A percentile compares a stretch with the other conserved stretches of the same genome.
phyloP scores from a whole-genome alignment of 1,140 invertebrate genomes.

The Holotrichia oblita region DNA sequence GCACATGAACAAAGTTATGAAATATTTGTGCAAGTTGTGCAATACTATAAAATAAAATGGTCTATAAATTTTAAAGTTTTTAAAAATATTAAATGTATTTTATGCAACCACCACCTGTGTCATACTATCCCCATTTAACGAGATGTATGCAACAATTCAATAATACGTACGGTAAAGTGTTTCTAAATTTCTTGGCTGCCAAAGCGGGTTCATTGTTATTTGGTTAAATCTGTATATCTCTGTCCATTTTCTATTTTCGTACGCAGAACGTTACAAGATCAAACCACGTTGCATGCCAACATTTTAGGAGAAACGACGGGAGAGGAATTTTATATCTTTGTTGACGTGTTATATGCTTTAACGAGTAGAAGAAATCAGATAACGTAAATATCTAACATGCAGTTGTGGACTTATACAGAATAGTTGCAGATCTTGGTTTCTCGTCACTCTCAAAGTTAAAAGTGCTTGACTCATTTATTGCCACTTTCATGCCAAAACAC shows the following conservation, averaged over 20 bases:
- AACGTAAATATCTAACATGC: too few species aligned
- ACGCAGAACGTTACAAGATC: background rate
- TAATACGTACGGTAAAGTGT: background rate
- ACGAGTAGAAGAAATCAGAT: too few species aligned
- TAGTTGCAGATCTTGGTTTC: background rate
- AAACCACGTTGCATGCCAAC: background rate
- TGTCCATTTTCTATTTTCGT: conserved; percentile 1
- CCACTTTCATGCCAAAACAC: background rate
- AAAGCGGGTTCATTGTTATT: conserved; percentile 3
- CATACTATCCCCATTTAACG: background rate
- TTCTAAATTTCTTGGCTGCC: background rate
- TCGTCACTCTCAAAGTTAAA: too few species aligned
- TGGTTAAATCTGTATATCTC: background rate
- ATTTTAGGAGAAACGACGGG: background rate
- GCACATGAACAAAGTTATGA: too few species aligned
- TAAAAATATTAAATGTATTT: background rate
- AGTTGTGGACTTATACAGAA: too few species aligned
- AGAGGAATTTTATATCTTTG: background rate
- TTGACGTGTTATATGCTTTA: background rate
- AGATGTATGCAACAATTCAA: background rate
- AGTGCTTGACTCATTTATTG: too few species aligned
- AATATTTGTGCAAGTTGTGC: too few species aligned
- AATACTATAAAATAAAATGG: too few species aligned
- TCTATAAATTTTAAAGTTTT: too few species aligned
- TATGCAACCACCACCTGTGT: background rate